Base-by-base conservation (phyloP, 2,797 vertebrate genomes). In the Myotis myotis region DNA sequence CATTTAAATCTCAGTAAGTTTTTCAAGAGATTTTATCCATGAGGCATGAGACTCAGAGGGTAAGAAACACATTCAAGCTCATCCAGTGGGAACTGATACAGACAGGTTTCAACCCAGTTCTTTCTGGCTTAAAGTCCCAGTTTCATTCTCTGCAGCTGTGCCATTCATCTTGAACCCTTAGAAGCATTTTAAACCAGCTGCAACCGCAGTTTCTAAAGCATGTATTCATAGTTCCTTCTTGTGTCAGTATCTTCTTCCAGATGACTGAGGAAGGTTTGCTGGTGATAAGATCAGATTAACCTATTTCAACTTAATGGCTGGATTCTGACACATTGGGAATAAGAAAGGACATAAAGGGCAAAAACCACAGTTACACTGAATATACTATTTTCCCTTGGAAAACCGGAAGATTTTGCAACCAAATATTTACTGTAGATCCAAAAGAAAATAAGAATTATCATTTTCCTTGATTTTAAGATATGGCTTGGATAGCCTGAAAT, bases 251-350 rank as follows among this genome's bases (percentile, higher is more conserved):
- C 80, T 86, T 94, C 62, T 84, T 89, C 38, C 13, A 10, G 44
- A 89, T 74, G 87, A 92, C 36, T 60, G 44, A 92, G 76, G 44
- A 53, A 78, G 1, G 1, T 49, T 71, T 86, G 64, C 60, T 86
- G 36, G 38, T 36, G 70, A n/a, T 89, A 94, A 92, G 60, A 82
- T 8, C 62, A 85, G 62, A 93, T 53, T 83, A 93, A 96, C 86
- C 83, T 93, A 57, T 82, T 96, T 97, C 76, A 89, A 53, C 30
- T 33, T 80, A 51, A 75, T n/a, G 25, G 23, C 83, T 76, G 10
- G 60, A 86, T 94, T 95, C 85, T 38, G 91, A 93, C 86, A 91
- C 15, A 12, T 16, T 68, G 28, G 0, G 28, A 1, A 41, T 22
- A 38, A 41, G 20, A 91, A n/a, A 49, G 12, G 17, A 25, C 13